These are phyloP conservation scores for Okamejei kenojei DNA, from an alignment of 2,797 vertebrate genomes.

Conservation along the genomic window DNA sequence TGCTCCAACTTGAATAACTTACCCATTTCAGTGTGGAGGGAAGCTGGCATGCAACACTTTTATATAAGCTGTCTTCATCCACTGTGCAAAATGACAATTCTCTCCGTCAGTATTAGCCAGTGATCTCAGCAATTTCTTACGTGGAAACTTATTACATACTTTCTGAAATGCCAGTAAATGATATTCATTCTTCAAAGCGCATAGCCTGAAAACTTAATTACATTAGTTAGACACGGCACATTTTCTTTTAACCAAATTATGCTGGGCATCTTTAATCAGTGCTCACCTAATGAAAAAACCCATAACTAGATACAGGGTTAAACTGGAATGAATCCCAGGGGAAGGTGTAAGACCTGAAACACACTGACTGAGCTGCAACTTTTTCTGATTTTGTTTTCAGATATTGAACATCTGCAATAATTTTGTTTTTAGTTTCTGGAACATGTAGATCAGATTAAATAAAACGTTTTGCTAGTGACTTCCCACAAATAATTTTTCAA, in stretches of 20 bases:
- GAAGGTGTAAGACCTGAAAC: not conserved
- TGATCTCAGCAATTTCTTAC: not conserved
- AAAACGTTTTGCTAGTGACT: not conserved
- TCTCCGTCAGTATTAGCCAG: not conserved
- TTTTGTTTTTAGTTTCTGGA: not conserved
- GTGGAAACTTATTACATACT: not conserved
- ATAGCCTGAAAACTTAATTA: not conserved
- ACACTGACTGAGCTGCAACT: not conserved
- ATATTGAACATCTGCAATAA: not conserved
- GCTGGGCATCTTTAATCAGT: not conserved
- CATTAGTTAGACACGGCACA: not conserved
- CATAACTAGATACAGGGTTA: not conserved
- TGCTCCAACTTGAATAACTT: not conserved
- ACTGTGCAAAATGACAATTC: not conserved
- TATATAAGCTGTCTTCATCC: not conserved
- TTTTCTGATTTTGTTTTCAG: not conserved
- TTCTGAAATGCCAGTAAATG: not conserved
- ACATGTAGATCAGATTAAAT: not conserved
- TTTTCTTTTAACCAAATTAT: not conserved
- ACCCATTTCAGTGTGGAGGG: not conserved
- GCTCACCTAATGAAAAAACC: not conserved
- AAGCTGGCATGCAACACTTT: not conserved
- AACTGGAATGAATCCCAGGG: not conserved
- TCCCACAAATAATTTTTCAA: not conserved
- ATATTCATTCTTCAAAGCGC: not conserved